Percentiles rank a stretch among this genome's conserved stretches.
These are phyloP conservation scores for Argopecten irradians DNA, from an alignment of 1,140 invertebrate species.

Conservation along the genomic window DNA sequence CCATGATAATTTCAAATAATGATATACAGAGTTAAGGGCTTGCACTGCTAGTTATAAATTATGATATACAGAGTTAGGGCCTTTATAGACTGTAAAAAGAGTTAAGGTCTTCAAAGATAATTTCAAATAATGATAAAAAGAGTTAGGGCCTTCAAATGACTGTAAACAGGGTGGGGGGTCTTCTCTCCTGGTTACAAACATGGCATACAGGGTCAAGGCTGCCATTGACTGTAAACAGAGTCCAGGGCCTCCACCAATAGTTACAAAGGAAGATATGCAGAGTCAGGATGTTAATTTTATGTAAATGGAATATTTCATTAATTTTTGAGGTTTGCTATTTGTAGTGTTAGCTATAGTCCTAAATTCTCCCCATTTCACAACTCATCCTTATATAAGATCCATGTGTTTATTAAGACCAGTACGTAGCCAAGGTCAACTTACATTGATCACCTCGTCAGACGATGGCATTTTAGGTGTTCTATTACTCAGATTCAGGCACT, in stretches of 20 bases:
- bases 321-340: too few relatives aligned
- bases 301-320: too few relatives aligned
- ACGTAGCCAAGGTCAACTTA: too few relatives aligned
- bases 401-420: too few relatives aligned
- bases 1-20: not conserved
- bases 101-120: not conserved
- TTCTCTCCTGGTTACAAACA: too few relatives aligned
- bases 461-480: too few relatives aligned
- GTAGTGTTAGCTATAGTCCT: too few relatives aligned
- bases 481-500: too few relatives aligned
- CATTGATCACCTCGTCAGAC: too few relatives aligned
- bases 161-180: too few relatives aligned
- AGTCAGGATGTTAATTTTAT: not conserved
- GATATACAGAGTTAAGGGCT: not conserved
- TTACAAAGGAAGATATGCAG: not conserved
- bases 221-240: not conserved
- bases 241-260: not conserved
- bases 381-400: too few relatives aligned
- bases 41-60: not conserved
- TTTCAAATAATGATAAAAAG: not conserved
- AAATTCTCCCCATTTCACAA: too few relatives aligned
- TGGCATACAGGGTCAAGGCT: not conserved
- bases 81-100: not conserved
- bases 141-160: not conserved
- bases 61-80: not conserved